Conservation (phyloP, 2,888 invertebrate genomes). For the Nebria salina region DNA sequence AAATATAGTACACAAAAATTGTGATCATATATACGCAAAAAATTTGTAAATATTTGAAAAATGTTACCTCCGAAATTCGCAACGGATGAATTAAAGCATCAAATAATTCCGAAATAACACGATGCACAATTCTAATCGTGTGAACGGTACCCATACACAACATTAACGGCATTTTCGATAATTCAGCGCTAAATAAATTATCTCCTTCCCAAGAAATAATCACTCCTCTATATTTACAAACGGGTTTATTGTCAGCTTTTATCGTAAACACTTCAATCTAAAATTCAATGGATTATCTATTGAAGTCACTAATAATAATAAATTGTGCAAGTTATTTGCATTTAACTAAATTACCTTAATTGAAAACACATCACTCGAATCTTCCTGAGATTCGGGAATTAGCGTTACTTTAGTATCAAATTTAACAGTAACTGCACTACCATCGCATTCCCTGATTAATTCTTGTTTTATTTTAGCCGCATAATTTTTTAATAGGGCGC, state of each 20-base stretch:
- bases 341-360: not conserved
- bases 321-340: too few species aligned
- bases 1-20: too few species aligned
- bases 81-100: slow-evolving; percentile 64
- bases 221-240: slow-evolving; percentile 40
- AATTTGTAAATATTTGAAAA: not conserved
- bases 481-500: slow-evolving; percentile 55
- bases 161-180: slow-evolving; percentile 63
- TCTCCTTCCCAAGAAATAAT: slow-evolving; percentile 29
- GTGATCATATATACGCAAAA: too few species aligned
- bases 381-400: slow-evolving; percentile 24
- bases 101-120: slow-evolving; percentile 62
- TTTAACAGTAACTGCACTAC: slow-evolving; percentile 54
- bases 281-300: not conserved
- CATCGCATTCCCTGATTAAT: slow-evolving; percentile 52
- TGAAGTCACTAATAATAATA: too few species aligned
- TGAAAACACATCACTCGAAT: not conserved
- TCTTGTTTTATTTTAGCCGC: slow-evolving; percentile 57
- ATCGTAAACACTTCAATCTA: slow-evolving; percentile 38
- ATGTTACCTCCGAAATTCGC: slow-evolving; percentile 62
- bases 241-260: slow-evolving; percentile 15
- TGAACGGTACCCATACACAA: slow-evolving; percentile 63
- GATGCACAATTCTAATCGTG: slow-evolving; percentile 60
- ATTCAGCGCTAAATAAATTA: slow-evolving; percentile 46
- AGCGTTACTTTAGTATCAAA: slow-evolving; percentile 54